Evolutionary conservation across 2,797 vertebrate genomes (phyloP).

Genomic region (Lagocephalus sceleratus): DNA sequence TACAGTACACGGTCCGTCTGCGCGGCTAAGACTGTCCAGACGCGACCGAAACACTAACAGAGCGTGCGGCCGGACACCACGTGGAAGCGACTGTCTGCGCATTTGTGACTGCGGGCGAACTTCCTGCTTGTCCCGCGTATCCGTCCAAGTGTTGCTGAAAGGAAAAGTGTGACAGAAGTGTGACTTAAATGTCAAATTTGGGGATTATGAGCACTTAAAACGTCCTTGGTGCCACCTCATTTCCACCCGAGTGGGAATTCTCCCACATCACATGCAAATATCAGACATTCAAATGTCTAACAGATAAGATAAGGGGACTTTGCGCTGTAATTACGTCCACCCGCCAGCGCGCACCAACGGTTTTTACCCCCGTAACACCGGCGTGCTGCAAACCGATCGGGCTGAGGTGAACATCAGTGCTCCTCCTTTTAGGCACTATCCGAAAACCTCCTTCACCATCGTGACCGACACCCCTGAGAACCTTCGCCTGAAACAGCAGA

Average conservation of each 20-base stretch:
- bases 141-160: not conserved
- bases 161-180: not conserved
- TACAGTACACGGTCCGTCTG: not conserved
- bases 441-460: conserved; percentile 94
- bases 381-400: too few relatives aligned
- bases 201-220: too few relatives aligned
- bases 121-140: too few relatives aligned
- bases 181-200: too few relatives aligned
- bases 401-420: not conserved
- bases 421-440: conserved; percentile 85
- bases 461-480: conserved; percentile 97
- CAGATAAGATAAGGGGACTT: too few relatives aligned
- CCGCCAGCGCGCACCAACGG: too few relatives aligned
- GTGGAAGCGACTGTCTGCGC: too few relatives aligned
- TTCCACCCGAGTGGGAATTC: not conserved
- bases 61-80: not conserved
- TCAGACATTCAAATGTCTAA: not conserved
- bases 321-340: too few relatives aligned
- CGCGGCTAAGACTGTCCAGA: not conserved
- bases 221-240: not conserved
- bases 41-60: not conserved
- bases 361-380: too few relatives aligned
- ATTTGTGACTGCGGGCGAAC: too few relatives aligned
- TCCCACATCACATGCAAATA: not conserved
- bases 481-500: conserved; percentile 95